These are phyloP conservation scores for Acanthaster planci DNA, from an alignment of 35 echinoderm and acorn worm species.

Conservation along the genomic window DNA sequence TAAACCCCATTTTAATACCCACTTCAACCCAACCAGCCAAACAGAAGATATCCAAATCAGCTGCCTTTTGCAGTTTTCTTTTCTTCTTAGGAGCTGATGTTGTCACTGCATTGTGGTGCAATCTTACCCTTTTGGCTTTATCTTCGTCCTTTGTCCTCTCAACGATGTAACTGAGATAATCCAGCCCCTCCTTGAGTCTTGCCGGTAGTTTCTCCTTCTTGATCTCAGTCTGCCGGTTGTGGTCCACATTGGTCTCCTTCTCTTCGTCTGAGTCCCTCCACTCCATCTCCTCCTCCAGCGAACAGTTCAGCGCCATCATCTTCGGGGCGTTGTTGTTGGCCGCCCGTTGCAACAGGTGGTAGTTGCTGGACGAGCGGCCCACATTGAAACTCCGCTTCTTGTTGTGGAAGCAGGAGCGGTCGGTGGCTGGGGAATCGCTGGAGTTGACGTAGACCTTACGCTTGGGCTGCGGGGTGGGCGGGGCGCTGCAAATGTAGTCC, in stretches of 20 bases:
- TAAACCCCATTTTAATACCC: too few species aligned
- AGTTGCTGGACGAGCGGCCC: neutral
- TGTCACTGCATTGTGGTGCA: too few species aligned
- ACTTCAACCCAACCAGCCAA: too few species aligned
- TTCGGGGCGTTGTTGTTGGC: conserved; percentile 11
- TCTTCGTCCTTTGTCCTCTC: conserved; percentile 81
- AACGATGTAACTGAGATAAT: conserved; percentile 73
- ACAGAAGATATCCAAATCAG: too few species aligned
- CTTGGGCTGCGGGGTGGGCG: neutral
- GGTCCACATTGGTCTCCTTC: conserved; percentile 44
- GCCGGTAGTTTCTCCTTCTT: conserved; percentile 51
- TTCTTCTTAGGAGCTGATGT: too few species aligned
- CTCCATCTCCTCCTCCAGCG: conserved; percentile 38
- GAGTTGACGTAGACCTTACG: conserved; percentile 18
- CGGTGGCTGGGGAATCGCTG: conserved; percentile 57
- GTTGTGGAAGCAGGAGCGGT: conserved; percentile 67
- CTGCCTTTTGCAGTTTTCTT: too few species aligned
- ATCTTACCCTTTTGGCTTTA: conserved; percentile 72
- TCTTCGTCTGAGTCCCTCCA: conserved; percentile 66
- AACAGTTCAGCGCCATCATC: conserved; percentile 14
- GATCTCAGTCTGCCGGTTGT: conserved; percentile 37
- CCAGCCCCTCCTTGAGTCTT: conserved; percentile 66
- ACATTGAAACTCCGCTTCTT: conserved; percentile 9
- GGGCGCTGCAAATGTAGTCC: conserved; percentile 18
- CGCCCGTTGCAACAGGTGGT: neutral